Evolutionary conservation across 1,140 invertebrate genomes (phyloP), one percentile per base, ranked within the genome.

Genomic region (Nylanderia fulva): DNA sequence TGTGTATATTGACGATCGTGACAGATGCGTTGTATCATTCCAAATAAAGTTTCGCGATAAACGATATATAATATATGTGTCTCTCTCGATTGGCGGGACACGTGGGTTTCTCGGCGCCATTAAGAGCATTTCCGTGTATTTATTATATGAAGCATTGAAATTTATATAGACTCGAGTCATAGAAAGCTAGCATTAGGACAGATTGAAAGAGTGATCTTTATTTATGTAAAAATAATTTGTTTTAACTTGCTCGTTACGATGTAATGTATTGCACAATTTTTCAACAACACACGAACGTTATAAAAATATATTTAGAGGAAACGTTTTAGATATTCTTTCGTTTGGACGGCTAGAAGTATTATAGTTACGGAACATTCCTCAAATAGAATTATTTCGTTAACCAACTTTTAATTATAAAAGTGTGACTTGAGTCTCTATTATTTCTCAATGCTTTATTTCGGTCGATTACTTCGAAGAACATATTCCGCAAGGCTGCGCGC

Each of bases 401-500:
- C 0, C 7, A 24, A 39, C 4, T 39, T 54, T 68, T 39, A 9
- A 11, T 39, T 60, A n/a, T n/a, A 33, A 8, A 60, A 45, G 42
- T 72, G 48, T 82, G 77, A 82, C 77, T 72, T 72, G 36, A 24
- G 66, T 72, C 64, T 82, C 66, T 82, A 72, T 72, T 36, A 82
- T 6, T n/a, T 82, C 48, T 80, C 77, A 80, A 36, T 56, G 66
- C 77, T 82, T 82, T 52, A 58, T 79, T 54, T 58, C 33, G 61
- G 3, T 68, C 63, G 66, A 82, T 72, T 90, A 90, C 86, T 92
- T 90, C 74, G 86, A 88, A 86, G 86, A 77, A 75, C 72, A 87
- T 90, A 92, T 90, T 92, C 90, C 85, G 82, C 79, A 91, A 88
- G 90, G 89, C 45, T 15, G 45, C 15, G 45, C 15, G 45, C 42